Evolutionary conservation across 2,797 vertebrate genomes (phyloP).

Genomic region (Neosilurus hyrtlii): DNA sequence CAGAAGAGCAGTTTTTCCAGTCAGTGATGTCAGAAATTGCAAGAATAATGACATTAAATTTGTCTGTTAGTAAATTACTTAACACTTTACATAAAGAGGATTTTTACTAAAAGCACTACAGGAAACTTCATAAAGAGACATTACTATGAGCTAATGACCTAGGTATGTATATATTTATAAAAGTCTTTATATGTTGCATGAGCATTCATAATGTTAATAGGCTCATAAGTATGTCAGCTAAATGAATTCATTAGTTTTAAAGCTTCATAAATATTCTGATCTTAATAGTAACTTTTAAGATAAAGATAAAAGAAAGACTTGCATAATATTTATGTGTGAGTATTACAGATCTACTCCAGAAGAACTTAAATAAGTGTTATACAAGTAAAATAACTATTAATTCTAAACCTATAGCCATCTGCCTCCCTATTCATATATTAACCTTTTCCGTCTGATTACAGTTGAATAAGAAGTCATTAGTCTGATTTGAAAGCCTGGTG

Average conservation of each 20-base stretch:
- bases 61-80: not conserved
- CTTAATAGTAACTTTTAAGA: not conserved
- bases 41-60: not conserved
- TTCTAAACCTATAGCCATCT: not conserved
- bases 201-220: not conserved
- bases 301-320: not conserved
- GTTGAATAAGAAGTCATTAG: too few relatives aligned
- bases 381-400: not conserved
- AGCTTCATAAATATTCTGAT: not conserved
- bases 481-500: not conserved
- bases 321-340: not conserved
- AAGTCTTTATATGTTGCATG: not conserved
- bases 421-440: not conserved
- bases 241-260: not conserved
- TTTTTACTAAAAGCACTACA: not conserved
- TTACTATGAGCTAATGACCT: not conserved
- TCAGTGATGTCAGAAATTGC: not conserved
- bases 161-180: not conserved
- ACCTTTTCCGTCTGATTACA: conserved; percentile 3
- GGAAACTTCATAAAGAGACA: not conserved
- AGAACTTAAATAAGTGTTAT: not conserved
- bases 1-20: not conserved
- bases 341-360: not conserved
- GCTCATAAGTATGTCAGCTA: not conserved
- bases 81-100: not conserved